A percentile compares a stretch with the other conserved stretches of the same genome.
phyloP scores from a whole-genome alignment of 2,113 vertebrate genomes.

The Psettodes erumei region DNA sequence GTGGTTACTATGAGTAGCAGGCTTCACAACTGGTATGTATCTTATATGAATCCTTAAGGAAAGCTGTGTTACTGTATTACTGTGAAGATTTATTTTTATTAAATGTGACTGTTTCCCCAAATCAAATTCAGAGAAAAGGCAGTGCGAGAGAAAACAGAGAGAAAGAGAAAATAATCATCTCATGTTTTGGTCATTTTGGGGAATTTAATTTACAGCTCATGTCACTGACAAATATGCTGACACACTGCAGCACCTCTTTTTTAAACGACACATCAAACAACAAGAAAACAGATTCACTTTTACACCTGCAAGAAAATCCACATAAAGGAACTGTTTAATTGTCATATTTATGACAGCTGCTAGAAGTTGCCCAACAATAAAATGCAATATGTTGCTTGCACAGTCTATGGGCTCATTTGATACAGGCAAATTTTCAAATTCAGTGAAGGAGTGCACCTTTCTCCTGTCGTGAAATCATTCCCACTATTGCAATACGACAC shows the following conservation, averaged over 20 bases:
- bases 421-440: not conserved
- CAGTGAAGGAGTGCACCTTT: not conserved
- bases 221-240: not conserved
- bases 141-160: not conserved
- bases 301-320: not conserved
- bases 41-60: not conserved
- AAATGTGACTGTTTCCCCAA: not conserved
- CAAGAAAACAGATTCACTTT: not conserved
- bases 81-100: not conserved
- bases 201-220: not conserved
- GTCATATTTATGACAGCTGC: not conserved
- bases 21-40: not conserved
- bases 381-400: not conserved
- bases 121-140: not conserved
- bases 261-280: not conserved
- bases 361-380: not conserved
- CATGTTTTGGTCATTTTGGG: not conserved
- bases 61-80: not conserved
- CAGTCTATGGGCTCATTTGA: not conserved
- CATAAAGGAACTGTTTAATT: not conserved
- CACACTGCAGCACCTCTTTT: not conserved
- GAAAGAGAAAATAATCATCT: not conserved
- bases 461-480: not conserved
- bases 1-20: constrained; percentile 11
- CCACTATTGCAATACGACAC: not conserved